Conservation (phyloP, 1,140 invertebrate genomes). For the Lutraria rhynchaena region DNA sequence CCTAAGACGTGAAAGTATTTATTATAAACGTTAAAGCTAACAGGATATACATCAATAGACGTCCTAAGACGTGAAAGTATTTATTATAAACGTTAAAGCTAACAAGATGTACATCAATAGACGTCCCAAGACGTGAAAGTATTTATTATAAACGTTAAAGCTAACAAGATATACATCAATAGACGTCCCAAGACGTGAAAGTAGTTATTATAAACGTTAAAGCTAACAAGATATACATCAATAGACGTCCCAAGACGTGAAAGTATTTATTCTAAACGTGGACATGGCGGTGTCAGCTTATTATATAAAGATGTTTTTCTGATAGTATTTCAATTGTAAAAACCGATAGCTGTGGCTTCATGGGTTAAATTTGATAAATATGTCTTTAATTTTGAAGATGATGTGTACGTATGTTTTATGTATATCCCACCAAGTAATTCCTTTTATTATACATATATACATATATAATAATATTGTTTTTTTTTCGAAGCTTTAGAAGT, state of each 20-base stretch:
- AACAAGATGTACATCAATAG: too few species aligned
- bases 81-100: too few species aligned
- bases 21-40: too few species aligned
- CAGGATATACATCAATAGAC: too few species aligned
- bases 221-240: background rate
- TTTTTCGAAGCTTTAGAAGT: background rate
- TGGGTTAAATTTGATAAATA: background rate
- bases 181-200: too few species aligned
- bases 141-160: too few species aligned
- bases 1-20: too few species aligned
- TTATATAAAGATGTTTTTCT: background rate
- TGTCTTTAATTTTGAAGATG: too few species aligned
- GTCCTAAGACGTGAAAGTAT: too few species aligned
- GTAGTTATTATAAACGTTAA: too few species aligned
- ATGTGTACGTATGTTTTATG: slow-evolving; percentile 2
- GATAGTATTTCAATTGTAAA: background rate
- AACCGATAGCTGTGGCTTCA: background rate
- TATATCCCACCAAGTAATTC: slow-evolving; percentile 23
- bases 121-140: too few species aligned
- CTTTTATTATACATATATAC: slow-evolving; percentile 2
- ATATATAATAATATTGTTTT: background rate
- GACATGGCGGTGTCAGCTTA: slow-evolving; percentile 12
- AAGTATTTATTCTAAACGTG: slow-evolving; percentile 23
- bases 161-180: too few species aligned
- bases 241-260: slow-evolving; percentile 11